These are phyloP conservation scores for Orthosia incerta DNA, from an alignment of 2,888 invertebrate genomes.

Conservation along the genomic window DNA sequence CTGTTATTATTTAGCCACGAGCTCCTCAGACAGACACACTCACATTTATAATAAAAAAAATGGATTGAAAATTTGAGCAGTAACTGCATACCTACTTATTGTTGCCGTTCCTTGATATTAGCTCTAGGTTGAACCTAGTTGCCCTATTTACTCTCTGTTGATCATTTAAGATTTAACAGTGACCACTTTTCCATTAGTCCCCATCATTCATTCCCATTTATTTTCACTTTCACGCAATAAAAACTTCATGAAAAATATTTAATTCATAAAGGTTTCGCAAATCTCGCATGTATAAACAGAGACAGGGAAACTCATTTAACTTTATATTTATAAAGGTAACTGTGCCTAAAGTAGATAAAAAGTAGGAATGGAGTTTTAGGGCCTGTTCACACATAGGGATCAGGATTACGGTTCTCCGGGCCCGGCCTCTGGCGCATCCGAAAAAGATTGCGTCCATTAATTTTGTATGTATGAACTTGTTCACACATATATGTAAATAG, in stretches of 20 bases:
- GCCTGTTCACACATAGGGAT: not conserved
- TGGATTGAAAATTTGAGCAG: not conserved
- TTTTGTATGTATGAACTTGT: not conserved
- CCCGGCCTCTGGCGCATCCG: not conserved
- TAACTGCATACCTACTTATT: slow-evolving; percentile 3
- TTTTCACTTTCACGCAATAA: slow-evolving; percentile 3
- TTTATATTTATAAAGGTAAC: slow-evolving; percentile 32
- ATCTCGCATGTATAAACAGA: slow-evolving; percentile 17
- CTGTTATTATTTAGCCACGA: too few species aligned
- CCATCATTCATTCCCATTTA: not conserved
- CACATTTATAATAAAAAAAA: too few species aligned
- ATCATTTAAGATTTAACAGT: not conserved
- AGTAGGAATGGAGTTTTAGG: not conserved
- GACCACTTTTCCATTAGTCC: slow-evolving; percentile 2
- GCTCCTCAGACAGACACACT: too few species aligned
- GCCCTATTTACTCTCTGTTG: slow-evolving; percentile 5
- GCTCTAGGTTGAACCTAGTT: not conserved
- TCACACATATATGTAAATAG: not conserved
- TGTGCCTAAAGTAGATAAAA: slow-evolving; percentile 8
- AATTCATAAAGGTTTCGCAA: slow-evolving; percentile 17
- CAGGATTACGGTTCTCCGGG: not conserved
- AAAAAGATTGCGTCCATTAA: not conserved
- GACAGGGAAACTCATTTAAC: slow-evolving; percentile 11
- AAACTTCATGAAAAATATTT: slow-evolving; percentile 9
- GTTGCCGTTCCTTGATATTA: not conserved